Evolutionary conservation across 1,140 invertebrate species (phyloP), one percentile per base, ranked within the genome.

Genomic region (Nomia melanderi): DNA sequence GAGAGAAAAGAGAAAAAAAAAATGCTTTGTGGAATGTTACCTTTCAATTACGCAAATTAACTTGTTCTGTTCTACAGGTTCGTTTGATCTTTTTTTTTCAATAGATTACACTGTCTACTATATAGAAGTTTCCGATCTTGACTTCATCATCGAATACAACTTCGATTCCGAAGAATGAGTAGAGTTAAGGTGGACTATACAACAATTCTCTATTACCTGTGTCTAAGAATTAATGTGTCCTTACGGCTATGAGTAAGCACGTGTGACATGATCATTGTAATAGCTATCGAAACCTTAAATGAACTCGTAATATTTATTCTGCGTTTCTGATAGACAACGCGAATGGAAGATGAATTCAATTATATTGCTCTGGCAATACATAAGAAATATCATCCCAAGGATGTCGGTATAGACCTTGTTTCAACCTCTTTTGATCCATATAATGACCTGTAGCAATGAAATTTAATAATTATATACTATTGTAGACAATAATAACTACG

Each of bases 381-480:
- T 99, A 99, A 7, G 97, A 98, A 92, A 99, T 99, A 91, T 99
- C 99, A 91, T 99, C 99, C 99, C 99, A 99, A 20, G 99, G 99
- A 93, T 99, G 99, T 84, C 99, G 96, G 92, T 99, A 99, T 9
- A 99, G 94, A 17, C 98, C 99, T 94, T 99, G 99, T 90, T 99
- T 99, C 91, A 99, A 94, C 81, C 99, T 94, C 93, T 98, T 99
- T 93, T 99, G 99, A 93, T 99, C 99, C 93, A 99, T 95, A 88
- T 97, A 99, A 91, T 99, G 99, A 59, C 98, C 96, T 96, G 81
- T 59, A 93, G 86, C 70, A 75, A 72, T 59, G 66, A 79, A 85
- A 31, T 20, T 2, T 23, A 60, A 66, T 66, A n/a, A 54, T 56
- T n/a, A 20, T 23, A 33, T 66, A n/a, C n/a, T n/a, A n/a, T 7